These are phyloP conservation scores for Patiria miniata DNA, from an alignment of 35 echinoderm and acorn worm species.

Conservation along the genomic window DNA sequence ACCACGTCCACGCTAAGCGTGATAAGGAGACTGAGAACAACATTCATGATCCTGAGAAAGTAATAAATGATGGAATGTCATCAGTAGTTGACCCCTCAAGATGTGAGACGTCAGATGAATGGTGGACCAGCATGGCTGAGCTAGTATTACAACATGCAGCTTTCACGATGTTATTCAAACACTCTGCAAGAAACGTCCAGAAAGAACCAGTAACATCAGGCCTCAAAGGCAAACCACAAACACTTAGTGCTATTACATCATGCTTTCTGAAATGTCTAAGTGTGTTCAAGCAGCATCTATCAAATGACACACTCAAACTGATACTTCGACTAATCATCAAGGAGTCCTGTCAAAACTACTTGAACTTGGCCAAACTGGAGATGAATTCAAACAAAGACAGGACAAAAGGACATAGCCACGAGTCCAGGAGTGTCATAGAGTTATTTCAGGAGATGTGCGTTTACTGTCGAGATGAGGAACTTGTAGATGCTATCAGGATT, in stretches of 20 bases:
- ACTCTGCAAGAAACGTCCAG: background rate
- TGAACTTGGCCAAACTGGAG: background rate
- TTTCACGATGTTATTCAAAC: background rate
- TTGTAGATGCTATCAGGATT: background rate
- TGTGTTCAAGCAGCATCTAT: background rate
- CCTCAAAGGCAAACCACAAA: background rate
- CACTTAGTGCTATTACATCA: background rate
- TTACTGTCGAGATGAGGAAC: background rate
- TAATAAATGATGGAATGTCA: too few relatives aligned
- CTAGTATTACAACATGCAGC: background rate
- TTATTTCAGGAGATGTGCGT: slow-evolving; percentile 4
- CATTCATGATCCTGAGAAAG: too few relatives aligned
- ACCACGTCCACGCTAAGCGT: too few relatives aligned
- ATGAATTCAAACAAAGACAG: background rate
- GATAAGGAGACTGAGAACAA: too few relatives aligned
- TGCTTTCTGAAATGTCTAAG: slow-evolving; percentile 1
- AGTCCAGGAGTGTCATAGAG: background rate
- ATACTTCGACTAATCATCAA: background rate
- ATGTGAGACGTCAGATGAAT: background rate
- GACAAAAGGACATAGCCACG: background rate
- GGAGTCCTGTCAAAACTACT: background rate
- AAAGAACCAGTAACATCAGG: too few relatives aligned
- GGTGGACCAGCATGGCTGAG: background rate
- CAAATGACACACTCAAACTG: background rate
- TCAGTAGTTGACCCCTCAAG: too few relatives aligned